These are phyloP conservation scores for Mesorhabditis sp. DNA, from an alignment of 2,888 invertebrate species.

Conservation along the genomic window DNA sequence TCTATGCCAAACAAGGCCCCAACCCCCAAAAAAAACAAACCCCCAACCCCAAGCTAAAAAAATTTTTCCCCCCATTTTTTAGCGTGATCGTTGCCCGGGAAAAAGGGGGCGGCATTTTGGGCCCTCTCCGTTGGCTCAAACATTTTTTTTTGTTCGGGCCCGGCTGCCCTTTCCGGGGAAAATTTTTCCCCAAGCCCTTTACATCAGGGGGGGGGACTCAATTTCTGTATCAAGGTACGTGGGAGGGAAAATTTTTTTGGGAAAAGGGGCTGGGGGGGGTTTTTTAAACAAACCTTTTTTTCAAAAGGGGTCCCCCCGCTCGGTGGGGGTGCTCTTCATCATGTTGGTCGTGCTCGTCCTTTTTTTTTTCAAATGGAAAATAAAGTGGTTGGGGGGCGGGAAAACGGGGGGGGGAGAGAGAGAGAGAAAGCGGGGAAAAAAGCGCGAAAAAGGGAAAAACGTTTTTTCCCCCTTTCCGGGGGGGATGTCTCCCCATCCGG, in stretches of 20 bases:
- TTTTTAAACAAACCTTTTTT: conserved; percentile 58
- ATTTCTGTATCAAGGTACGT: conserved; percentile 38
- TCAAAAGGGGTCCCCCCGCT: conserved; percentile 94
- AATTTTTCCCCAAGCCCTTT: conserved; percentile 68
- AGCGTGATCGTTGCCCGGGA: conserved; percentile 96
- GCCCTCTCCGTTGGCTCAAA: conserved; percentile 97
- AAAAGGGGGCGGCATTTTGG: conserved; percentile 98
- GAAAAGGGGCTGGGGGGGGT: no score
- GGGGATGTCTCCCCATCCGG: conserved; percentile 12
- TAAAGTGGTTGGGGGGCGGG: conserved; percentile 86
- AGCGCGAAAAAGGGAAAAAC: not conserved
- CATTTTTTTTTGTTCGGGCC: conserved; percentile 97
- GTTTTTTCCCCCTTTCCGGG: no score
- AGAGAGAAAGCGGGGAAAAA: no score
- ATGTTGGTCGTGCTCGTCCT: conserved; percentile 91
- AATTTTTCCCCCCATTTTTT: conserved; percentile 9
- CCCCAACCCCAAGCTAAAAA: conserved; percentile 7
- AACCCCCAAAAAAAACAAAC: no score
- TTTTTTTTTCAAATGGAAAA: conserved; percentile 75
- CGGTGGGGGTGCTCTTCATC: conserved; percentile 88
- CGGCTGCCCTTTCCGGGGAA: conserved; percentile 98
- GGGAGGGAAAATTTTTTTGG: not conserved
- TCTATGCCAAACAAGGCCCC: no score
- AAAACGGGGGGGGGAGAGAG: no score
- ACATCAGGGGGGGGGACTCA: conserved; percentile 15